A percentile compares a stretch with the other conserved stretches of the same genome.
Conservation (phyloP, 2,888 invertebrate genomes). For the Hydropsyche betteni region DNA sequence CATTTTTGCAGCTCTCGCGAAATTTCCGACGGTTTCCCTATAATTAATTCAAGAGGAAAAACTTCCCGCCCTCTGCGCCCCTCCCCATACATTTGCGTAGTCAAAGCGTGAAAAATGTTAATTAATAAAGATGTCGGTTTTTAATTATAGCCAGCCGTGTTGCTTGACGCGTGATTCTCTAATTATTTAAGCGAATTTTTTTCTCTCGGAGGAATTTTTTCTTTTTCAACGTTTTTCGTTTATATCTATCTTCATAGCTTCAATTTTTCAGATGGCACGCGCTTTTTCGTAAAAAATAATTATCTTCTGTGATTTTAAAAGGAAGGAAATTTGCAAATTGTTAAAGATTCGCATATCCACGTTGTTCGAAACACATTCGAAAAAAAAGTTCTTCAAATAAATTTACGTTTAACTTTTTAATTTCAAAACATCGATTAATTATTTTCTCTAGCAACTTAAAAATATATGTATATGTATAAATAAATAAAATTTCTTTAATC, state of each 20-base stretch:
- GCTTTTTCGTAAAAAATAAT: background rate
- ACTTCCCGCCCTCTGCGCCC: background rate
- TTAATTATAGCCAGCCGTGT: slow-evolving; percentile 15
- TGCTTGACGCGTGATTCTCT: slow-evolving; percentile 28
- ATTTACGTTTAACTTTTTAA: no score
- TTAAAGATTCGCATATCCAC: background rate
- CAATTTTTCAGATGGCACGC: background rate
- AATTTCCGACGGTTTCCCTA: background rate
- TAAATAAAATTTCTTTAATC: no score
- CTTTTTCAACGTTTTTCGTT: slow-evolving; percentile 6
- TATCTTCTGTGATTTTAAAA: background rate
- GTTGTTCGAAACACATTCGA: no score
- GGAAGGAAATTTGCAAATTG: background rate
- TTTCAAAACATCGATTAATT: no score
- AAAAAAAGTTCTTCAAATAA: no score
- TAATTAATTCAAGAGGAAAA: slow-evolving; percentile 19
- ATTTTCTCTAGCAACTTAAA: no score
- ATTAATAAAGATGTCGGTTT: slow-evolving; percentile 32
- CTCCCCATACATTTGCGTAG: background rate
- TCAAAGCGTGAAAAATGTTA: slow-evolving; percentile 26
- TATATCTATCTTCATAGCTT: background rate
- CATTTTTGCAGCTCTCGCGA: slow-evolving; percentile 10
- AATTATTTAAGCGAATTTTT: slow-evolving; percentile 24
- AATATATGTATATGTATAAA: no score
- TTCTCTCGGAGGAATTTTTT: background rate